phyloP scores from a whole-genome alignment of 2,888 invertebrate species.

The Tetranychus truncatus region DNA sequence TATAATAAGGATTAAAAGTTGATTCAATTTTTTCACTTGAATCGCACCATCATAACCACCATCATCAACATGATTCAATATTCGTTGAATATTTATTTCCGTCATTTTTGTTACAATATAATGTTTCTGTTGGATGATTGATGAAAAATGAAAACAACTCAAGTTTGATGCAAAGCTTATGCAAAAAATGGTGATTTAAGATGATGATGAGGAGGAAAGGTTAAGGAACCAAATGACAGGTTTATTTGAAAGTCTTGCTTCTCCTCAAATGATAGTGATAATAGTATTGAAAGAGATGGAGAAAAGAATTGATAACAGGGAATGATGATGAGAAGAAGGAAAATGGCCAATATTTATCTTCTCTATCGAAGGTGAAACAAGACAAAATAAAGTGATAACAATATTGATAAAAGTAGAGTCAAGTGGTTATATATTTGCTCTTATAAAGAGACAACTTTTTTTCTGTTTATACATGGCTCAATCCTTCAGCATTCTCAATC shows the following conservation, averaged over 20 bases:
- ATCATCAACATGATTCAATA: no score
- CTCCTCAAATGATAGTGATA: background rate
- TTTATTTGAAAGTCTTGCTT: background rate
- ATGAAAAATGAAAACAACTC: no score
- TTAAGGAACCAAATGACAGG: no score
- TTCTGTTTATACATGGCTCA: background rate
- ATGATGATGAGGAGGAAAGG: slow-evolving; percentile 4
- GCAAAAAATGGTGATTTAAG: no score
- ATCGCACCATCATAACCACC: no score
- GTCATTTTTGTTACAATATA: no score
- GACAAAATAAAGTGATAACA: background rate
- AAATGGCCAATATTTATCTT: slow-evolving; percentile 3
- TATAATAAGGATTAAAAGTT: no score
- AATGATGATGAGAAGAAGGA: background rate
- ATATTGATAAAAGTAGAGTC: background rate
- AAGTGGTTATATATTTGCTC: no score
- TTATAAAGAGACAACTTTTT: background rate
- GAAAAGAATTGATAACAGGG: background rate
- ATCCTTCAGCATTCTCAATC: background rate
- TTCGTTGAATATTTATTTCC: no score
- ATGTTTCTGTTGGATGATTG: no score
- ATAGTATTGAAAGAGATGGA: background rate
- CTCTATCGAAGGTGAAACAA: background rate
- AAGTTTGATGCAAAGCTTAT: no score
- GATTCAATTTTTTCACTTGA: no score